Evolutionary conservation across 2,113 vertebrate species (phyloP), one percentile per base, ranked within the genome.

Genomic region (Ivindomyrus marchei): DNA sequence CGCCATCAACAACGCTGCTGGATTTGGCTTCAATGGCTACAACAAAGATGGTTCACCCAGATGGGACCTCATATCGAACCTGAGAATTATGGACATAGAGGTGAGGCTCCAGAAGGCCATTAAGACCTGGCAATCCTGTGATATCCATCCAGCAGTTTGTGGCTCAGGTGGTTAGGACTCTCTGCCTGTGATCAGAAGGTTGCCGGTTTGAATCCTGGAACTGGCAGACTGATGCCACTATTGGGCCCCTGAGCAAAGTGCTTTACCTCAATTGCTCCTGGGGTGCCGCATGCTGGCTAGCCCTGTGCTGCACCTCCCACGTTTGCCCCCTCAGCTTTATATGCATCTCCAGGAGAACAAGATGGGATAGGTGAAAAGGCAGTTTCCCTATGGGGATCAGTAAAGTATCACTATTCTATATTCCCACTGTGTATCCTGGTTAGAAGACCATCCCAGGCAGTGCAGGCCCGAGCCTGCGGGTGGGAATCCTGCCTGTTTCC

Each of bases 1-100:
- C 11, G 97, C 98, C 90, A 98, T 99, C 92, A 98, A 99, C 94
- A 99, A 99, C 17, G 98, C 98, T 0, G 98, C 98, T 0, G 98
- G 98, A 89, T 99, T 98, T 91, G 98, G 98, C 27, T 99, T 99
- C 92, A 96, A 97, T 92, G 98, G 98, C 49, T 98, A 98, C 0
- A 95, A 97, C 88, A 93, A 93, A 87, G 95, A 97, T 1, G 98
- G 97, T 91, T 93, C 88, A n/a, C 95, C 97, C 10, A 94, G 91
- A 80, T 99, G 98, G 98, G 97, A 99, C 93, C 95, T 98, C 13
- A 96, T 99, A 92, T 99, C 98, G 92, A 99, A 99, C 93, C 92
- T 99, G 93, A 96, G 97, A 94, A 98, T 99, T 90, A 95, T 94
- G 88, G 95, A 98, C 89, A 99, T 99, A 91, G 98, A 99, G 97